phyloP scores from a whole-genome alignment of 2,113 vertebrate species.

The Daboia siamensis region DNA sequence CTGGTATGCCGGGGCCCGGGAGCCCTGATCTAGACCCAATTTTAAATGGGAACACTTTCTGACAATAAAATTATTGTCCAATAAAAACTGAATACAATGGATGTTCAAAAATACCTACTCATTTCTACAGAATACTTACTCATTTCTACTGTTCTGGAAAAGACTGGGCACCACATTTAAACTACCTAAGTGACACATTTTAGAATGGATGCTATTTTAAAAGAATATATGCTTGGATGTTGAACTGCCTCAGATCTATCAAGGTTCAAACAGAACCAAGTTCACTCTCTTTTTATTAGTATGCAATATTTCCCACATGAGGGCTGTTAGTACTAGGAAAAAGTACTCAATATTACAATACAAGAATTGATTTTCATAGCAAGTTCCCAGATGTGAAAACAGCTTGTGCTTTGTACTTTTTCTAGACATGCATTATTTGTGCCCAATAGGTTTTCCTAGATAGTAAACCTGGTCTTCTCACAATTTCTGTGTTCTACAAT shows the following conservation, averaged over 20 bases:
- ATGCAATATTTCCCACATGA: background rate
- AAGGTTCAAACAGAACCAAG: background rate
- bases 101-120: background rate
- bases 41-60: background rate
- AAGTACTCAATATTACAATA: background rate
- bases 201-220: background rate
- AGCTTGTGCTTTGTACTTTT: background rate
- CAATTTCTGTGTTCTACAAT: background rate
- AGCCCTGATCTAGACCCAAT: background rate
- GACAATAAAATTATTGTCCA: background rate
- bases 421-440: background rate
- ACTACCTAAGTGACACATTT: background rate
- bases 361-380: slow-evolving; percentile 1
- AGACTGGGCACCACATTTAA: background rate
- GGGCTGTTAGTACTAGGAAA: background rate
- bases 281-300: background rate
- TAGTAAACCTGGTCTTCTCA: background rate
- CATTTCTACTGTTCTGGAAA: background rate
- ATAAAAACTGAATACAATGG: background rate
- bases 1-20: too few relatives aligned
- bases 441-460: background rate
- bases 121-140: background rate
- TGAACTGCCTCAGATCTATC: background rate
- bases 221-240: background rate
- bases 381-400: background rate